phyloP scores from a whole-genome alignment of 1,140 invertebrate species.

The Himalopsyche phryganea region DNA sequence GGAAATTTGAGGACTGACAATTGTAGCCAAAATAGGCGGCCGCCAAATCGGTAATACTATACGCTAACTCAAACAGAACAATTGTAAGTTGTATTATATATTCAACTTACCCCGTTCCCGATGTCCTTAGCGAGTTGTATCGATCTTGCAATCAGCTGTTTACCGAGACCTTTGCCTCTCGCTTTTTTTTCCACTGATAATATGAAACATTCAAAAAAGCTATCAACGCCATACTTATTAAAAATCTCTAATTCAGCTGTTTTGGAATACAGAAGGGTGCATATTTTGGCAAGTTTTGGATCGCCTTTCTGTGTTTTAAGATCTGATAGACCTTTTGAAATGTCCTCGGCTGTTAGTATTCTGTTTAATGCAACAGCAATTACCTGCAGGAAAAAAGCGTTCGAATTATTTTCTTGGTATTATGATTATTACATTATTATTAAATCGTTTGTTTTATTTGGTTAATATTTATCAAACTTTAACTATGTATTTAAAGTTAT shows the following conservation, averaged over 20 bases:
- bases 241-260: slow-evolving; percentile 63
- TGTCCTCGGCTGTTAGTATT: slow-evolving; percentile 55
- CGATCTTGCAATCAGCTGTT: slow-evolving; percentile 63
- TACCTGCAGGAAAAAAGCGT: no score
- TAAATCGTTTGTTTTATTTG: no score
- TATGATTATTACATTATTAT: no score
- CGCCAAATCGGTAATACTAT: no score
- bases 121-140: slow-evolving; percentile 61
- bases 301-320: slow-evolving; percentile 54
- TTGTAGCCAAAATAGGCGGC: no score
- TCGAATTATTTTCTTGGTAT: no score
- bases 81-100: not conserved
- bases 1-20: no score
- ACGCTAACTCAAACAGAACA: no score
- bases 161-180: slow-evolving; percentile 67
- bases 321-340: slow-evolving; percentile 55
- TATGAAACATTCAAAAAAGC: slow-evolving; percentile 74
- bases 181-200: slow-evolving; percentile 68
- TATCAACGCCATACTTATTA: slow-evolving; percentile 60
- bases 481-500: no score
- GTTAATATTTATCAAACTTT: no score
- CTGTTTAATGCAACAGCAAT: slow-evolving; percentile 66
- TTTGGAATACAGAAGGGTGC: slow-evolving; percentile 60
- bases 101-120: slow-evolving; percentile 60
- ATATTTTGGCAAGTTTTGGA: slow-evolving; percentile 63